Evolutionary conservation across 2,113 vertebrate genomes (phyloP).

Genomic region (Holacanthus passer): DNA sequence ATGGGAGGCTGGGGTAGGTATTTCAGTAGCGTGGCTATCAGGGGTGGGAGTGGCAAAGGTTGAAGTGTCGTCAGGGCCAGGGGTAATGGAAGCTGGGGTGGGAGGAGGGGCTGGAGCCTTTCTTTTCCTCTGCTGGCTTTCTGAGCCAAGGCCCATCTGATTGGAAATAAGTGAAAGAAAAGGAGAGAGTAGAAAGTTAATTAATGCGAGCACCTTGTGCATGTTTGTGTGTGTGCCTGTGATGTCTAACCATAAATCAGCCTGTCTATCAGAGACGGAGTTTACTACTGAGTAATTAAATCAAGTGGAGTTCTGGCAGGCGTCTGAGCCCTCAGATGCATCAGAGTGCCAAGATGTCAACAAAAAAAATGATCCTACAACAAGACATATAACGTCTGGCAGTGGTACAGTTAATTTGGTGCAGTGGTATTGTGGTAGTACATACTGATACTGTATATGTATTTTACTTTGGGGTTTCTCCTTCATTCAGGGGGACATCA

Average conservation of each 20-base stretch:
- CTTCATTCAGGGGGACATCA: slow-evolving; percentile 8
- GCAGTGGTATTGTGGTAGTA: slow-evolving; percentile 28
- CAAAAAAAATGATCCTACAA: slow-evolving; percentile 62
- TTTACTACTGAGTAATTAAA: slow-evolving; percentile 73
- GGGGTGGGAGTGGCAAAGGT: slow-evolving; percentile 41
- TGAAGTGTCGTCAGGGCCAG: slow-evolving; percentile 56
- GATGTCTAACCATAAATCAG: slow-evolving; percentile 63
- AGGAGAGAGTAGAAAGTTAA: slow-evolving; percentile 46
- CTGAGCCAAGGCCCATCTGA: slow-evolving; percentile 86
- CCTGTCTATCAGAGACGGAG: slow-evolving; percentile 48
- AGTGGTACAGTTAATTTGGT: slow-evolving; percentile 39
- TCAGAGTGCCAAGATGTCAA: slow-evolving; percentile 61
- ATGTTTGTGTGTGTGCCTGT: slow-evolving; percentile 21
- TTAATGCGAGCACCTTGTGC: slow-evolving; percentile 47
- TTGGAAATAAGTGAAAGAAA: slow-evolving; percentile 41
- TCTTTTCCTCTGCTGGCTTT: slow-evolving; percentile 91
- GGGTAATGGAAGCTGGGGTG: slow-evolving; percentile 56
- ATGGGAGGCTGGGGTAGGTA: slow-evolving; percentile 34
- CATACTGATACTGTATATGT: slow-evolving; percentile 5
- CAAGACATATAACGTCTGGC: slow-evolving; percentile 39
- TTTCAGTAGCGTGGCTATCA: slow-evolving; percentile 36
- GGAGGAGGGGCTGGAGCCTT: slow-evolving; percentile 89
- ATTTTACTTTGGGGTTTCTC: slow-evolving; percentile 12
- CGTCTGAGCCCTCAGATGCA: slow-evolving; percentile 38
- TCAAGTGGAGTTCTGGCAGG: slow-evolving; percentile 70